Evolutionary conservation across 2,888 invertebrate species (phyloP).

Genomic region (Netelia melanura): DNA sequence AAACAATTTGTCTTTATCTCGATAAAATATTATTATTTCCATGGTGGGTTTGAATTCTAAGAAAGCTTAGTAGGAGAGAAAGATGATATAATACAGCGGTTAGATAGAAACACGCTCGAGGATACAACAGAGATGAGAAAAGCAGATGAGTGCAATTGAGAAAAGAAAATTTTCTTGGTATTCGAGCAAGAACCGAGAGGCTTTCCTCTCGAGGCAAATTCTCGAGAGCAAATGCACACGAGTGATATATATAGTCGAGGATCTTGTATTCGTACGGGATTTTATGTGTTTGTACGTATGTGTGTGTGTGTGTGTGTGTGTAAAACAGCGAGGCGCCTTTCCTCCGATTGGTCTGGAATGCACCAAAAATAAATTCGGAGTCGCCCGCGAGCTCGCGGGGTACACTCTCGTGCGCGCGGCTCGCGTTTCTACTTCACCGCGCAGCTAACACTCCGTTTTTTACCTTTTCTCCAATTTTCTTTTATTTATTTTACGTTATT

Average conservation of each 20-base stretch:
- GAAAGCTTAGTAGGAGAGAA: too few species aligned
- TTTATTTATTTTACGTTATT: constrained; percentile 5
- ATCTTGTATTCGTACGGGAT: background rate
- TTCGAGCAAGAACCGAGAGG: constrained; percentile 13
- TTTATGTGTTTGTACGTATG: background rate
- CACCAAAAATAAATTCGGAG: constrained; percentile 80
- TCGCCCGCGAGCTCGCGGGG: constrained; percentile 50
- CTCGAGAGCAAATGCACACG: background rate
- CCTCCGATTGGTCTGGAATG: constrained; percentile 76
- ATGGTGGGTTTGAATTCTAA: too few species aligned
- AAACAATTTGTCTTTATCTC: too few species aligned
- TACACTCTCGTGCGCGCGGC: constrained; percentile 34
- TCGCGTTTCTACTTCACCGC: constrained; percentile 46
- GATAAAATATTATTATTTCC: too few species aligned
- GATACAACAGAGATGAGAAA: background rate
- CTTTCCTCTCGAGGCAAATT: constrained; percentile 2
- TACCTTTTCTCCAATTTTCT: constrained; percentile 7
- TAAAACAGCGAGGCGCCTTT: constrained; percentile 34
- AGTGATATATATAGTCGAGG: background rate
- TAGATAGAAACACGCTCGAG: too few species aligned
- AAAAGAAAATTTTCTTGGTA: constrained; percentile 19
- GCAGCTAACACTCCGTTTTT: constrained; percentile 25
- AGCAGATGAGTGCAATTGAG: constrained; percentile 17
- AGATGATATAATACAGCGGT: too few species aligned
- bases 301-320: constrained; percentile 1